Conservation (phyloP, 2,888 invertebrate genomes). For the Andrena bicolor region DNA sequence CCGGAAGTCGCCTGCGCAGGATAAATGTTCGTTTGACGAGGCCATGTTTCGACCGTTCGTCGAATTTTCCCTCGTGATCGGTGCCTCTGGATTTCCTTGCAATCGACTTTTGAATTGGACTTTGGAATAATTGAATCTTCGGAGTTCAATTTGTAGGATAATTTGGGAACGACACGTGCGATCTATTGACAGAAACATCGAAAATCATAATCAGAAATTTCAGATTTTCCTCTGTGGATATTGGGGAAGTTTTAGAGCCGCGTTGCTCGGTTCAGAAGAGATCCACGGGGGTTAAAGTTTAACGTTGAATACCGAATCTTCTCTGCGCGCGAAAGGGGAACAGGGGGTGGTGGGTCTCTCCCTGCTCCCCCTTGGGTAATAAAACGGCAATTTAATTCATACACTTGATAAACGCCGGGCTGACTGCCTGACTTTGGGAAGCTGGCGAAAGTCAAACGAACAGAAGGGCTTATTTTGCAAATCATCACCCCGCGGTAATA, state of each 20-base stretch:
- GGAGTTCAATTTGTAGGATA: too few relatives aligned
- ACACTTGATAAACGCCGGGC: slow-evolving; percentile 83
- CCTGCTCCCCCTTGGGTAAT: slow-evolving; percentile 80
- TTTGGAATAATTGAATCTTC: too few relatives aligned
- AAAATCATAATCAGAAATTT: neutral
- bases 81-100: neutral
- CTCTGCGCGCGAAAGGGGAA: slow-evolving; percentile 55
- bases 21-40: slow-evolving; percentile 60
- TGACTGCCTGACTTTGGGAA: slow-evolving; percentile 61
- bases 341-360: slow-evolving; percentile 52
- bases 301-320: slow-evolving; percentile 71
- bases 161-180: too few relatives aligned
- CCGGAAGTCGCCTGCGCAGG: slow-evolving; percentile 63
- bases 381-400: slow-evolving; percentile 85
- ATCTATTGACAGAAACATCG: neutral
- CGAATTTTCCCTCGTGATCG: slow-evolving; percentile 4
- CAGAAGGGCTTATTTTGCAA: slow-evolving; percentile 82
- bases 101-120: neutral
- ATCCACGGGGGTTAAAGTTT: slow-evolving; percentile 63
- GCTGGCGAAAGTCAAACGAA: slow-evolving; percentile 73
- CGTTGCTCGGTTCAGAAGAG: slow-evolving; percentile 11
- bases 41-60: slow-evolving; percentile 10
- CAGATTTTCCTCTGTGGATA: neutral
- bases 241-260: slow-evolving; percentile 10
- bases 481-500: slow-evolving; percentile 80